Base-by-base conservation (phyloP, 2,888 invertebrate species). In the Hetaerina titia region DNA sequence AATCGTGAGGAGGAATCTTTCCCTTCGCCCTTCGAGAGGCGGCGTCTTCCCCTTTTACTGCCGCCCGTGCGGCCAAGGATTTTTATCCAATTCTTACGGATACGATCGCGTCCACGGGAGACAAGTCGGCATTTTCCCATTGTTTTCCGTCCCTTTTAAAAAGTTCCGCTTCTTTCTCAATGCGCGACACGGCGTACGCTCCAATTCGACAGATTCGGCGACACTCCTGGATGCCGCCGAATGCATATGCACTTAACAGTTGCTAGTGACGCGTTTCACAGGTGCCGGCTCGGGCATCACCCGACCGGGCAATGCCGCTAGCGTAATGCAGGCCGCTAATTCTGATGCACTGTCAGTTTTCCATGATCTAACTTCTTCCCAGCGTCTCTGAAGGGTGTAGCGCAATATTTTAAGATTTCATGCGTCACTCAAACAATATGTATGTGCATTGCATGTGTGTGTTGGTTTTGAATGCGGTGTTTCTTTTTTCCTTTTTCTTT, bases 1-100 rank as follows among this genome's bases (percentile, higher is more conserved):
- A 90, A 90, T 31, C 64, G 64, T 45, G 19, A 45, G 5, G 64
- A 45, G 64, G 64, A 64, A 64, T 90, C 90, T 64, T 90, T 90
- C 64, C 90, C 17, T 64, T 89, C 89, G 64, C 5, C 56, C 45
- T n/a, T 19, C 63, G 17, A 17, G 17, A 89, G 89, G 90, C 64
- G 64, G 25, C 81, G 31, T 31, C 81, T n/a, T 81, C 81, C 81
- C 31, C 81, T 81, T 31, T 69, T 69, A 69, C 81, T 4, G 15
- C 25, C 19, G 31, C 81, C 81, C 0, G 11, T 31, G 13, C 81
- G n/a, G 57, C 22, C 89, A 22, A 11, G 89, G 57, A 81, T 81
- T 89, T 58, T 89, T 89, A 57, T 89, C 89, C 57, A 56, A 22
- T 89, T 89, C 56, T 19, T 89, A n/a, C 11, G n/a, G 56, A 56